Conservation (phyloP, 2,113 vertebrate species). For the Poeciliopsis turrubarensis region DNA sequence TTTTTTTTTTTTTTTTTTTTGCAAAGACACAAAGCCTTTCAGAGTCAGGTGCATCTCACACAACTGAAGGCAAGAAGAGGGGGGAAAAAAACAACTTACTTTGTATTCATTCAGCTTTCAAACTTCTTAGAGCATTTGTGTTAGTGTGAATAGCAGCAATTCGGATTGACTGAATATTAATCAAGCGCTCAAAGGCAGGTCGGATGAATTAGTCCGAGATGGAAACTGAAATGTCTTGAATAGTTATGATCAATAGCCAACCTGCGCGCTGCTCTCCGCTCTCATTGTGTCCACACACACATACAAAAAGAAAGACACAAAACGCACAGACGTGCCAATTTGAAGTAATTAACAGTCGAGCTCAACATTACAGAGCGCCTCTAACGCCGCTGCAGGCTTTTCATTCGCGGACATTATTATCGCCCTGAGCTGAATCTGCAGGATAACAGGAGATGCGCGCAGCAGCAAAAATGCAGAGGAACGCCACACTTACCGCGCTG, state of each 20-base stretch:
- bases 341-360: constrained; percentile 61
- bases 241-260: no score
- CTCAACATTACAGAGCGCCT: constrained; percentile 22
- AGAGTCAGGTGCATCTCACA: not conserved
- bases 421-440: constrained; percentile 28
- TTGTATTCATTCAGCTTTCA: not conserved
- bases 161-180: not conserved
- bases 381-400: constrained; percentile 26
- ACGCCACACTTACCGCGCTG: constrained; percentile 68
- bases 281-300: not conserved
- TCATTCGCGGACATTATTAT: constrained; percentile 29
- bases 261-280: not conserved
- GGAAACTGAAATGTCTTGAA: not conserved
- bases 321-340: constrained; percentile 31
- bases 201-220: not conserved
- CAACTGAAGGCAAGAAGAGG: not conserved
- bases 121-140: not conserved
- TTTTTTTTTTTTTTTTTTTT: constrained; percentile 1
- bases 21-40: not conserved
- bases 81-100: constrained; percentile 18
- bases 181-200: not conserved
- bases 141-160: not conserved
- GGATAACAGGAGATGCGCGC: constrained; percentile 28
- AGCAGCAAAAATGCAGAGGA: not conserved
- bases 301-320: not conserved